These are phyloP conservation scores for Ceraclea dissimilis DNA, from an alignment of 2,888 invertebrate genomes.

Conservation along the genomic window DNA sequence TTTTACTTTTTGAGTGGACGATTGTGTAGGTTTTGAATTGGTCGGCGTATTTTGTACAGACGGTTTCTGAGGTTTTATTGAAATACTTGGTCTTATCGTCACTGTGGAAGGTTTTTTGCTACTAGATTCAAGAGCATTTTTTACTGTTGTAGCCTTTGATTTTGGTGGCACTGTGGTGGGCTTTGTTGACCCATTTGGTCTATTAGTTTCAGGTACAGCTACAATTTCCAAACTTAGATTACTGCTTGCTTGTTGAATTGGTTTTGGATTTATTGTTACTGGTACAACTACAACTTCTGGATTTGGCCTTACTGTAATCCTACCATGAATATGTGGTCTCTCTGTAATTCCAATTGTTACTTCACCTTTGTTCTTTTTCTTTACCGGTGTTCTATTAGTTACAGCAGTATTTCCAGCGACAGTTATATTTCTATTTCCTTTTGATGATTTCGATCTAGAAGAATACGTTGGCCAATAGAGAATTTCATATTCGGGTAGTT, in stretches of 20 bases:
- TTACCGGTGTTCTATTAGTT: neutral
- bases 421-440: neutral
- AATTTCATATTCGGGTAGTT: constrained; percentile 3
- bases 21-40: neutral
- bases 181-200: no score
- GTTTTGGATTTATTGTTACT: neutral
- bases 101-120: neutral
- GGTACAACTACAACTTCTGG: neutral
- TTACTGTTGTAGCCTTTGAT: neutral
- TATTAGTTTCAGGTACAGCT: no score
- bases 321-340: neutral
- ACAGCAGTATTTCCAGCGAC: neutral
- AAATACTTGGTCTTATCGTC: no score
- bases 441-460: neutral
- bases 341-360: neutral
- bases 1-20: neutral
- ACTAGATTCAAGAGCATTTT: neutral
- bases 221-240: no score
- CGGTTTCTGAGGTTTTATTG: neutral
- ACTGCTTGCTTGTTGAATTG: neutral
- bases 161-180: no score
- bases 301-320: neutral
- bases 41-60: neutral
- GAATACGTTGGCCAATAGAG: neutral
- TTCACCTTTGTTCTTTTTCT: neutral